Evolutionary conservation across 2,113 vertebrate species (phyloP), one percentile per base, ranked within the genome.

Genomic region (Leucosticte australis): DNA sequence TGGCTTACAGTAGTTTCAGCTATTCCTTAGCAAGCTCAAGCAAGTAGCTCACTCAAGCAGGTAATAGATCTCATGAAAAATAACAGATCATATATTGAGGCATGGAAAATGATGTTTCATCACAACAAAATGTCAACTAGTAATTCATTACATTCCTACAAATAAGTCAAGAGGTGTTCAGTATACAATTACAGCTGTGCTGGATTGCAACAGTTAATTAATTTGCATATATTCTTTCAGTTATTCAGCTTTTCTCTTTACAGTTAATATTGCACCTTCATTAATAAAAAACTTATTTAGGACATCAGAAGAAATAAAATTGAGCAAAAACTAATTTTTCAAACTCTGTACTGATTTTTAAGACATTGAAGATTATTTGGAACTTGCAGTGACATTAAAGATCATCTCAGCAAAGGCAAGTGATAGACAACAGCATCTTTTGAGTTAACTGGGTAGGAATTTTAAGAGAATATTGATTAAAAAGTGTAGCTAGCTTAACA

Each of bases 11-110:
- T 81, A 86, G 76, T 75, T 96, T 93, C 22, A 95, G 19, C 93
- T 96, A 30, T 95, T 90, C 74, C 75, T 83, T 67, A 87, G 80
- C 96, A 95, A 94, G 89, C 79, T 87, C 84, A 97, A 96, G 50
- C n/a, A 74, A 88, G 74, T 88, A 80, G 87, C 56, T 87, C 69
- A 75, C 68, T 91, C 35, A 91, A 78, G 64, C 62, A 96, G 60
- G 47, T 94, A 89, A 90, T 31, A 90, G 81, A 94, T 87, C 85
- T 91, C 52, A 16, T 91, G 83, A 87, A 92, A 95, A 94, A 79
- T 81, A 94, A 79, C 76, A 92, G 67, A 79, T 95, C 60, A 87
- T 73, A 55, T 75, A 76, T 30, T 79, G 62, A 90, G 80, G 28
- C 77, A 68, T 60, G 69, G 50, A 92, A 89, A 92, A 39, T 89